Percentiles rank a stretch among this genome's conserved stretches.
phyloP scores from a whole-genome alignment of 2,888 invertebrate genomes.

The Rhorus exstirpatorius region DNA sequence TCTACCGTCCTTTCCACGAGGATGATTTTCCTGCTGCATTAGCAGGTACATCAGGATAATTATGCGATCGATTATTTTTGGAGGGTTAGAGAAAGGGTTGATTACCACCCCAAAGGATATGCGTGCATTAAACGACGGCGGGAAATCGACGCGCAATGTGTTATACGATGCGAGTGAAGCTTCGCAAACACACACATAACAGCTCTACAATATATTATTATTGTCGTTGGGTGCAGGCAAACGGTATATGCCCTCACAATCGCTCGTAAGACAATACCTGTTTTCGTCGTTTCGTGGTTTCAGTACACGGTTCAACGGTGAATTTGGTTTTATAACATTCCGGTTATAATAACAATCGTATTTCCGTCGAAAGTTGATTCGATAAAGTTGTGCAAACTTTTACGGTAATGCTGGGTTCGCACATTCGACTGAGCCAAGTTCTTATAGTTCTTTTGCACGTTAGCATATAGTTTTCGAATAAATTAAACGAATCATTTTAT shows the following conservation, averaged over 20 bases:
- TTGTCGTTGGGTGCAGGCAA: neutral
- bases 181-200: slow-evolving; percentile 16
- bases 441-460: too few relatives aligned
- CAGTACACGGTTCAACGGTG: neutral
- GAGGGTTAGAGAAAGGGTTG: slow-evolving; percentile 19
- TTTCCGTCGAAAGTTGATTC: too few relatives aligned
- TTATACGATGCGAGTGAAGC: slow-evolving; percentile 21
- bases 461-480: too few relatives aligned
- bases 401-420: too few relatives aligned
- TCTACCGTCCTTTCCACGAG: slow-evolving; percentile 53
- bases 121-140: slow-evolving; percentile 28
- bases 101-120: slow-evolving; percentile 25
- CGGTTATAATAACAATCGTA: too few relatives aligned
- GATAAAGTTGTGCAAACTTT: too few relatives aligned
- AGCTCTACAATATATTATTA: slow-evolving; percentile 4
- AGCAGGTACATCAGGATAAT: slow-evolving; percentile 83
- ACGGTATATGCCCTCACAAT: neutral
- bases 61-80: slow-evolving; percentile 83
- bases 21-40: slow-evolving; percentile 78
- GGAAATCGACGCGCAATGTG: slow-evolving; percentile 3
- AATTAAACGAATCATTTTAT: too few relatives aligned
- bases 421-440: too few relatives aligned
- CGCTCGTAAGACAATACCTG: neutral
- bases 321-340: neutral
- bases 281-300: neutral